A percentile compares a stretch with the other conserved stretches of the same genome.
These are phyloP conservation scores for Aporrectodea caliginosa DNA, from an alignment of 1,140 invertebrate genomes.

Conservation along the genomic window DNA sequence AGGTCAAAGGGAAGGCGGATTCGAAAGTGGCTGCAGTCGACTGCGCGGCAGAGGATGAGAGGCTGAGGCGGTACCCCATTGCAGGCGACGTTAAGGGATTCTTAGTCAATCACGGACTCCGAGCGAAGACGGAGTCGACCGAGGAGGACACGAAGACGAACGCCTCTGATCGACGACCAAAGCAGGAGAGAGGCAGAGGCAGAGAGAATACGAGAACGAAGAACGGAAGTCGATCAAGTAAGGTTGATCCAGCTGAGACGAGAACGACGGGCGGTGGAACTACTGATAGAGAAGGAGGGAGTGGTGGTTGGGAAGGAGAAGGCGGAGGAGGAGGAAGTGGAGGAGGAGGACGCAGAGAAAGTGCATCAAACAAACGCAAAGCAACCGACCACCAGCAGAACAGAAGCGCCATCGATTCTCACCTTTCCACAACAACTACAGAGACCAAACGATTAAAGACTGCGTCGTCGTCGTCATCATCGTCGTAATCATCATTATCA, in stretches of 20 bases:
- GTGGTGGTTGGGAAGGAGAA: background rate
- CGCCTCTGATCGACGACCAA: background rate
- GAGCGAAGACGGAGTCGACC: background rate
- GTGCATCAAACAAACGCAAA: no score
- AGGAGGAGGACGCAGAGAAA: background rate
- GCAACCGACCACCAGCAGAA: no score
- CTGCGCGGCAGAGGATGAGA: background rate
- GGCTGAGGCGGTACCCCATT: no score
- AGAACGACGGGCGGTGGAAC: background rate
- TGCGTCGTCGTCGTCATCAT: no score
- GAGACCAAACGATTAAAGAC: no score
- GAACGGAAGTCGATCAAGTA: background rate
- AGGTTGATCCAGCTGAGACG: background rate
- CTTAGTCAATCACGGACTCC: no score
- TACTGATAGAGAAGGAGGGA: background rate
- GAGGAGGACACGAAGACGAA: background rate
- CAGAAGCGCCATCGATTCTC: no score
- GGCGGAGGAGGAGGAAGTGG: background rate
- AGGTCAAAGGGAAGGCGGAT: background rate
- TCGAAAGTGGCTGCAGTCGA: background rate
- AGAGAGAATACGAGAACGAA: background rate
- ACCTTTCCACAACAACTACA: no score
- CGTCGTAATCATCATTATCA: no score
- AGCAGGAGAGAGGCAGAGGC: background rate
- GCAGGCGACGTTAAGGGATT: no score